Base-by-base conservation (phyloP, 2,888 invertebrate genomes). In the Sisyra terminalis region DNA sequence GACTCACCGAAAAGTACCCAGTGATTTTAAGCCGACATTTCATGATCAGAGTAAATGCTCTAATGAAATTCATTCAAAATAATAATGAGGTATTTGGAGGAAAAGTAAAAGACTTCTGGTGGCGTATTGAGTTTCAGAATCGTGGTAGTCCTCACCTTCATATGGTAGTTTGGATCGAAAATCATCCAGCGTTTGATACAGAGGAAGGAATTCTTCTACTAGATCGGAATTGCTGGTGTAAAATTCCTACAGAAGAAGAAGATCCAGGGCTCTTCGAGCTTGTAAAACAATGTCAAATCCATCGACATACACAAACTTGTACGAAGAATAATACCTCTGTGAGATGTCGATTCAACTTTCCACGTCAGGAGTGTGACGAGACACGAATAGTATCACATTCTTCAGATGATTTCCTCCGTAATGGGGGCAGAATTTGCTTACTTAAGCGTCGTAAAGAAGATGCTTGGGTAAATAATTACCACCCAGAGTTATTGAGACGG, bases 381-480 rank as follows among this genome's bases (percentile, higher is more conserved):
- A 47, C 46, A n/a, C 13, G 11, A 39, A 44, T 48, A n/a, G 18
- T 49, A 10, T 8, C 45, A 16, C 36, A 17, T 4, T 18, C 14
- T 17, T 46, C 46, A 10, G 45, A 47, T 14, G 46, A 49, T 2
- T 48, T 46, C 10, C 41, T 46, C 8, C 34, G 32, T 3, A 46
- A 16, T n/a, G 5, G 14, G 14, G 11, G 32, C 3, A 13, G 32
- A 44, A 44, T 45, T 11, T 43, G 45, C 18, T 4, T 37, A n/a
- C 29, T 46, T 3, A 43, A 43, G 24, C 40, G 42, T n/a, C 11
- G 24, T n/a, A 15, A 29, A 15, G 42, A 48, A 46, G 48, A 46
- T 39, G 24, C 5, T 16, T 48, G 46, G 47, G 46, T 51, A 4
- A 51, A 51, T 42, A 52, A 51, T 42, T 53, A 51, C 40, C 45